Conservation (phyloP, 2,888 invertebrate genomes). For the Hypsopygia costalis region DNA sequence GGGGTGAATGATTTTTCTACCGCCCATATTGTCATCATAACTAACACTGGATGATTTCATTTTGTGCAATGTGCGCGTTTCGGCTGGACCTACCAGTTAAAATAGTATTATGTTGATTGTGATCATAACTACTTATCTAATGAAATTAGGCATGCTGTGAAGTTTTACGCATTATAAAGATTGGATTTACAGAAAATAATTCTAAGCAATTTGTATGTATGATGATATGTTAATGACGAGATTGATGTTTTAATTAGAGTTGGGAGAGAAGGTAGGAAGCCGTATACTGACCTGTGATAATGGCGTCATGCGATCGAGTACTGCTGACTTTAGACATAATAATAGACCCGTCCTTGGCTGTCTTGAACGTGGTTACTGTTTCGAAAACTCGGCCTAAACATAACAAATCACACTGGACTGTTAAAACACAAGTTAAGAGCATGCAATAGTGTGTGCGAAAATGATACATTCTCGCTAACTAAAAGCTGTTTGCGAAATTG, state of each 20-base stretch:
- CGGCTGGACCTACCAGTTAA: slow-evolving; percentile 83
- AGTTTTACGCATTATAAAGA: slow-evolving; percentile 30
- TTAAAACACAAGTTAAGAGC: slow-evolving; percentile 71
- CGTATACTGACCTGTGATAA: slow-evolving; percentile 81
- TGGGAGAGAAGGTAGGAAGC: slow-evolving; percentile 60
- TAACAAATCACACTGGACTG: slow-evolving; percentile 73
- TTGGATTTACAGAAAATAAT: slow-evolving; percentile 19
- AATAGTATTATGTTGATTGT: slow-evolving; percentile 62
- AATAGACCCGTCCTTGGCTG: slow-evolving; percentile 67
- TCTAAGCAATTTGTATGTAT: slow-evolving; percentile 30
- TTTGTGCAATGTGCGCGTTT: slow-evolving; percentile 84
- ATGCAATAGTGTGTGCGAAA: slow-evolving; percentile 63
- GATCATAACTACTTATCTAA: slow-evolving; percentile 27
- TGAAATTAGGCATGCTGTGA: slow-evolving; percentile 43
- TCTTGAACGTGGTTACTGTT: slow-evolving; percentile 78
- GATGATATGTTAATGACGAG: slow-evolving; percentile 16
- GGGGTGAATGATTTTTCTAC: slow-evolving; percentile 61
- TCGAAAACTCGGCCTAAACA: slow-evolving; percentile 79
- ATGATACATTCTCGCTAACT: slow-evolving; percentile 48
- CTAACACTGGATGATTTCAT: slow-evolving; percentile 81
- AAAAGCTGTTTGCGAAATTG: slow-evolving; percentile 66
- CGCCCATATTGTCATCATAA: slow-evolving; percentile 69
- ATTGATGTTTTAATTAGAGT: slow-evolving; percentile 30
- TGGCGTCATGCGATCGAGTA: slow-evolving; percentile 81
- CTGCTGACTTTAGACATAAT: slow-evolving; percentile 81